Conservation (phyloP, 2,113 vertebrate species). For the Reinhardtius hippoglossoides region DNA sequence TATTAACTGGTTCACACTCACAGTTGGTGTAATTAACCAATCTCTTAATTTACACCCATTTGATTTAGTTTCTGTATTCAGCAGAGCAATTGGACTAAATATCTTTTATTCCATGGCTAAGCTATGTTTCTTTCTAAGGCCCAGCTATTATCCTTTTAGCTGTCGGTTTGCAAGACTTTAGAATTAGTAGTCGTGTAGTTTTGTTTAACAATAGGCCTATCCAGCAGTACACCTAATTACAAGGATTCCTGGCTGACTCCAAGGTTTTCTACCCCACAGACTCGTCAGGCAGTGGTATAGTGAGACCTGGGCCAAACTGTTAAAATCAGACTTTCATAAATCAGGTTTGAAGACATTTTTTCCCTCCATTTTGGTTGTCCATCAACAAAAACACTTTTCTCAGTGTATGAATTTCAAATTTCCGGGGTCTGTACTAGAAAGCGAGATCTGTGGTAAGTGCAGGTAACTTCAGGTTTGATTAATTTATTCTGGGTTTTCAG, state of each 20-base stretch:
- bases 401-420: too few species aligned
- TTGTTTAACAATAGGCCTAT: slow-evolving; percentile 75
- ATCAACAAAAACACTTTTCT: too few species aligned
- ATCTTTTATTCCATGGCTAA: slow-evolving; percentile 77
- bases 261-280: slow-evolving; percentile 44
- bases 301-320: slow-evolving; percentile 12
- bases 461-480: too few species aligned
- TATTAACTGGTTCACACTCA: slow-evolving; percentile 79
- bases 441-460: background rate
- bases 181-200: slow-evolving; percentile 76
- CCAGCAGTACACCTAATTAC: slow-evolving; percentile 73
- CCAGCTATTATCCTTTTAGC: slow-evolving; percentile 80
- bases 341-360: background rate
- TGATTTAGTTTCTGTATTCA: slow-evolving; percentile 76
- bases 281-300: slow-evolving; percentile 23
- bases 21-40: slow-evolving; percentile 75
- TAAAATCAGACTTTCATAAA: slow-evolving; percentile 28
- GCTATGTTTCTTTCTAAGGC: slow-evolving; percentile 77
- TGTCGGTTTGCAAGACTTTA: slow-evolving; percentile 77
- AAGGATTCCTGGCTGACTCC: slow-evolving; percentile 62
- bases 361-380: too few species aligned
- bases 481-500: too few species aligned
- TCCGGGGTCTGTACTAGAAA: background rate
- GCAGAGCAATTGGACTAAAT: slow-evolving; percentile 75
- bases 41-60: slow-evolving; percentile 78